Conservation (phyloP, 1,140 invertebrate species). For the Coptotermes formosanus region DNA sequence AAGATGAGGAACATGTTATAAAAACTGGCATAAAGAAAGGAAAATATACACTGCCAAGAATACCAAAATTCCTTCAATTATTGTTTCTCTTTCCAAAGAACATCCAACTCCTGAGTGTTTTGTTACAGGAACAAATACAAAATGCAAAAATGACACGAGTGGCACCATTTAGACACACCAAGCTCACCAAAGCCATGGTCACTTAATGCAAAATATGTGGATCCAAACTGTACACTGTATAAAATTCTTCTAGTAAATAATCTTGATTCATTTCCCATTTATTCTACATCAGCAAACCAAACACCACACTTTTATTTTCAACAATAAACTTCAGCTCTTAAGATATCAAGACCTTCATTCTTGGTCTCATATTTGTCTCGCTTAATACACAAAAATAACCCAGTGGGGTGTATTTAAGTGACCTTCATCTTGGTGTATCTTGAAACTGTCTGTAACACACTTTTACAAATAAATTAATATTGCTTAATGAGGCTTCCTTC, state of each 20-base stretch:
- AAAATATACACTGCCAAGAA: not conserved
- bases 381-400: not conserved
- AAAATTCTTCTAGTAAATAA: not conserved
- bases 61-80: not conserved
- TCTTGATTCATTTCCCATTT: not conserved
- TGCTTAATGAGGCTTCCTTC: not conserved
- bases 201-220: not conserved
- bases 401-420: not conserved
- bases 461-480: conserved; percentile 17
- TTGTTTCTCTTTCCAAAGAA: not conserved
- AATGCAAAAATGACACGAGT: not conserved
- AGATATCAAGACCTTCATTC: not conserved
- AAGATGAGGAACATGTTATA: not conserved
- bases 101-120: not conserved
- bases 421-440: not conserved
- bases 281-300: too few relatives aligned
- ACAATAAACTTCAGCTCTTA: not conserved
- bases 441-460: not conserved
- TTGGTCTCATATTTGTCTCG: not conserved
- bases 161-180: not conserved
- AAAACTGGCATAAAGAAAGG: not conserved
- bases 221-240: not conserved
- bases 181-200: not conserved
- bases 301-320: not conserved
- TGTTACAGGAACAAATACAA: conserved; percentile 8